These are phyloP conservation scores for Bombus breviceps DNA, from an alignment of 1,140 invertebrate genomes.

Conservation along the genomic window DNA sequence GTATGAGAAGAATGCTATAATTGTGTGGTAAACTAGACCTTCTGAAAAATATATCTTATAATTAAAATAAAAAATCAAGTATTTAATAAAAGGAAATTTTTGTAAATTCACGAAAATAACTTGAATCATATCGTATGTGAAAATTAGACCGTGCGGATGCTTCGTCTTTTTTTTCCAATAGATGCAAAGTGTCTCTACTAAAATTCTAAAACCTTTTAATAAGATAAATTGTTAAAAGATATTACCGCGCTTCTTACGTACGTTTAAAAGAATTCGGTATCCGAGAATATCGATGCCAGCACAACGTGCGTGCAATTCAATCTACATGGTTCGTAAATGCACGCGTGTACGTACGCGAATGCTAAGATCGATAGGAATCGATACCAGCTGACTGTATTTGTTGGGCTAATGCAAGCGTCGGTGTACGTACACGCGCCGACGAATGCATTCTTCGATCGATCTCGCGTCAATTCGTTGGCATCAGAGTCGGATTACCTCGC, in stretches of 20 bases:
- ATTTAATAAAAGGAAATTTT: too few species aligned
- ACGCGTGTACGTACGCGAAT: slow-evolving; percentile 1
- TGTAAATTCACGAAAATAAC: too few species aligned
- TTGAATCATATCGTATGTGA: too few species aligned
- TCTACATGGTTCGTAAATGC: slow-evolving; percentile 1
- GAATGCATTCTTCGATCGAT: background rate
- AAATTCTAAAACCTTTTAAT: too few species aligned
- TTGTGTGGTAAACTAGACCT: background rate
- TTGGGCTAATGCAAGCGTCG: slow-evolving; percentile 8
- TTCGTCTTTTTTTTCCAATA: too few species aligned
- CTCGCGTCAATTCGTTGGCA: slow-evolving; percentile 28
- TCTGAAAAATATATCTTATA: background rate
- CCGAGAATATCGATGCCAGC: background rate
- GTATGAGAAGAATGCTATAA: background rate
- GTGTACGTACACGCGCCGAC: slow-evolving; percentile 3
- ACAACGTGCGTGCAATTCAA: slow-evolving; percentile 1
- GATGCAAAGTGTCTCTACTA: too few species aligned
- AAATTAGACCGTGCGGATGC: too few species aligned
- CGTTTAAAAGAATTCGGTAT: background rate
- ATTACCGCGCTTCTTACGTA: background rate
- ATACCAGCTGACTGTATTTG: slow-evolving; percentile 39
- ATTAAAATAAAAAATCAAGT: background rate
- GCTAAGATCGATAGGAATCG: slow-evolving; percentile 52
- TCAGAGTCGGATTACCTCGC: slow-evolving; percentile 19
- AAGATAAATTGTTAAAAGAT: too few species aligned